phyloP scores from a whole-genome alignment of 1,140 invertebrate species.

The Aleiodes sp. region DNA sequence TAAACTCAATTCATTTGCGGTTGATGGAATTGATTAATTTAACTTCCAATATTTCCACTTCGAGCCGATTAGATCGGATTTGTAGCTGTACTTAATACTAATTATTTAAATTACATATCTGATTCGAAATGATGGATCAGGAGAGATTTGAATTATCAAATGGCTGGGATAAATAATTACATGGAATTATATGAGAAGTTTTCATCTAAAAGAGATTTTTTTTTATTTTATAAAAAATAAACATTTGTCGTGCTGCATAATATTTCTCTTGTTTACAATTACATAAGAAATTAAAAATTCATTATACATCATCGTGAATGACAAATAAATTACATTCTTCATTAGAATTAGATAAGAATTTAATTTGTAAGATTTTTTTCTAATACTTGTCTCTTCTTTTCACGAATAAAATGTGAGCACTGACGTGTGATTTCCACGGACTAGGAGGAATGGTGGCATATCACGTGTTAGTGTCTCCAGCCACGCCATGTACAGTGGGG shows the following conservation, averaged over 20 bases:
- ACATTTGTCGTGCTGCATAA: neutral
- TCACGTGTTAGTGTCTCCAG: slow-evolving; percentile 87
- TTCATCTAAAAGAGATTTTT: slow-evolving; percentile 1
- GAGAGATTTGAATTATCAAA: too few relatives aligned
- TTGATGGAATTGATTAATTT: neutral
- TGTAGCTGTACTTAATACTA: neutral
- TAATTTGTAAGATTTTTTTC: neutral
- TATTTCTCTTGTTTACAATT: neutral
- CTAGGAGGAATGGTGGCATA: slow-evolving; percentile 90
- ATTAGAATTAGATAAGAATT: neutral
- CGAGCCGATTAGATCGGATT: neutral
- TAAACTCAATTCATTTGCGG: neutral
- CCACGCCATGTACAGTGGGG: slow-evolving; percentile 94
- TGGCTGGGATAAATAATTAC: too few relatives aligned
- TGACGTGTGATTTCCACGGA: slow-evolving; percentile 94
- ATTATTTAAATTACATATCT: neutral
- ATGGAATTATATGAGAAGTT: too few relatives aligned
- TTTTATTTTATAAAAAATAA: slow-evolving; percentile 11
- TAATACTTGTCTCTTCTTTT: slow-evolving; percentile 39
- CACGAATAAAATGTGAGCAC: slow-evolving; percentile 98
- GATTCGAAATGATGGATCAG: too few relatives aligned
- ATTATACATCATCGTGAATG: neutral
- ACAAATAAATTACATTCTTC: neutral
- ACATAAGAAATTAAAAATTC: neutral
- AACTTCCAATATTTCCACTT: neutral